Conservation (phyloP, 1,140 invertebrate species). For the Drosophila pruinosa region DNA sequence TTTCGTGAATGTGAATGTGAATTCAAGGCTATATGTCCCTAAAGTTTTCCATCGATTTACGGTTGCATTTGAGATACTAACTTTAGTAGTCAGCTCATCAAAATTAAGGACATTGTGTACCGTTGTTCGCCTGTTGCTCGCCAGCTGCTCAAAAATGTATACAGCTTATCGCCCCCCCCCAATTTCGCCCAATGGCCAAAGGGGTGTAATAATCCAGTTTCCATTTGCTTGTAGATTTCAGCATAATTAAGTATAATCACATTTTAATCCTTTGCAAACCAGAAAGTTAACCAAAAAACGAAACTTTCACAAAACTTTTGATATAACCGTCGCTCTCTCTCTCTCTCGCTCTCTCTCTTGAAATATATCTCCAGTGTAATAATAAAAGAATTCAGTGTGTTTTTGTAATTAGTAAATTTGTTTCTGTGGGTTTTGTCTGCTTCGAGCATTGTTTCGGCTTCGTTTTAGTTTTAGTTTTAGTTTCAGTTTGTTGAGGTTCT, state of each 20-base stretch:
- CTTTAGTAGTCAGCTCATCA: no score
- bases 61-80: no score
- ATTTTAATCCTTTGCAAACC: slow-evolving; percentile 2
- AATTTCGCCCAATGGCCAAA: background rate
- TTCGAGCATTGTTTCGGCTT: background rate
- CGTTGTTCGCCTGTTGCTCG: background rate
- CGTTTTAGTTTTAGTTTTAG: background rate
- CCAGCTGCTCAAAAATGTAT: no score
- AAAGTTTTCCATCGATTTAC: no score
- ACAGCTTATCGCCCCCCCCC: no score
- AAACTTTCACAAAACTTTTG: background rate
- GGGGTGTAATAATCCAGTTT: slow-evolving; percentile 2
- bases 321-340: background rate
- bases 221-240: background rate
- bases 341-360: background rate
- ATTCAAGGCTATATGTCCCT: no score
- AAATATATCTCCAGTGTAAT: background rate
- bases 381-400: background rate
- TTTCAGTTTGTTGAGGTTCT: background rate
- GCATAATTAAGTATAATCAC: slow-evolving; percentile 1
- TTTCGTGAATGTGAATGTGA: no score
- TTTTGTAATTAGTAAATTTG: slow-evolving; percentile 11
- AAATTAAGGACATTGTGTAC: background rate
- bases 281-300: slow-evolving; percentile 1
- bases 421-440: background rate